A percentile compares a stretch with the other conserved stretches of the same genome.
These are phyloP conservation scores for Chrysomela aeneicollis DNA, from an alignment of 2,888 invertebrate genomes.

Conservation along the genomic window DNA sequence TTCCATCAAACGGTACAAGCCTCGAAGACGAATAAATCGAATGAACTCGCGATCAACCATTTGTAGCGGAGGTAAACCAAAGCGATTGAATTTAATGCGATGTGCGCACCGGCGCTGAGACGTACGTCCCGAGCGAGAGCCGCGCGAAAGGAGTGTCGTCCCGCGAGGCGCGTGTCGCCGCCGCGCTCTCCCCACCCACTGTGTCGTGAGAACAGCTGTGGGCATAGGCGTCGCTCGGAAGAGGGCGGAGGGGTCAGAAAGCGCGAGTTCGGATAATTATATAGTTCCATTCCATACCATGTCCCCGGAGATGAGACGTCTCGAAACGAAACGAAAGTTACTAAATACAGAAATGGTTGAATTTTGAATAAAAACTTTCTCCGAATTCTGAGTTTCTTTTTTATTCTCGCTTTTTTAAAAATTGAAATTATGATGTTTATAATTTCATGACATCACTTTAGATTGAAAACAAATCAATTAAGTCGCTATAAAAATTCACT, in stretches of 20 bases:
- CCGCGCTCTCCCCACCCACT: background rate
- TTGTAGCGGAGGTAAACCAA: slow-evolving; percentile 21
- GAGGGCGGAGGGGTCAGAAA: background rate
- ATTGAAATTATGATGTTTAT: too few relatives aligned
- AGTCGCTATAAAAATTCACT: too few relatives aligned
- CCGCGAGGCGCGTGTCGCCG: background rate
- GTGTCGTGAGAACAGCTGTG: slow-evolving; percentile 17
- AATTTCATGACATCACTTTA: too few relatives aligned
- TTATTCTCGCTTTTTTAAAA: too few relatives aligned
- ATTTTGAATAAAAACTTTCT: too few relatives aligned
- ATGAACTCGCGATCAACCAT: slow-evolving; percentile 16
- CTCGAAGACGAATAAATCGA: slow-evolving; percentile 54
- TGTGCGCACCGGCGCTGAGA: slow-evolving; percentile 30
- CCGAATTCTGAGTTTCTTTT: too few relatives aligned
- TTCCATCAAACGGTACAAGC: slow-evolving; percentile 30
- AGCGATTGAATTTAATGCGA: slow-evolving; percentile 40
- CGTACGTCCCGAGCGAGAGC: slow-evolving; percentile 11
- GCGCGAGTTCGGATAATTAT: background rate
- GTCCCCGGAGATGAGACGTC: too few relatives aligned
- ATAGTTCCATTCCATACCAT: too few relatives aligned
- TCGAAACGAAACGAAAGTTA: too few relatives aligned
- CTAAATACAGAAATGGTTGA: too few relatives aligned
- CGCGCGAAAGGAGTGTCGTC: background rate
- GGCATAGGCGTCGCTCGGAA: slow-evolving; percentile 22
- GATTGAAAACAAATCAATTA: too few relatives aligned